Evolutionary conservation across 2,888 invertebrate species (phyloP), one percentile per base, ranked within the genome.

Genomic region (Dasypolia templi): DNA sequence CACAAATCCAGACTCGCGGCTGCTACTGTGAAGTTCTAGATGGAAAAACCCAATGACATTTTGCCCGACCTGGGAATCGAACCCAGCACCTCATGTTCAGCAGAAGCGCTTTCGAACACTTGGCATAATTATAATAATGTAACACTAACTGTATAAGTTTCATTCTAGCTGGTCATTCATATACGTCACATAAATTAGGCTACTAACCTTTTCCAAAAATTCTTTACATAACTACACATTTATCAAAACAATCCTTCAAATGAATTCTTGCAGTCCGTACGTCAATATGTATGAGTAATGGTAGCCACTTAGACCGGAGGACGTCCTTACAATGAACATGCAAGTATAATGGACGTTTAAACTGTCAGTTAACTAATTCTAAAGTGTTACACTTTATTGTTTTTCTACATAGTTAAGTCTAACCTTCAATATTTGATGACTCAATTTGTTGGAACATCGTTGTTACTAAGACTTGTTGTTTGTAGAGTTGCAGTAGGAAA

Each of bases 301-400:
- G n/a, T 26, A 19, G 0, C 49, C 58, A 70, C 39, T 83, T 64
- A 75, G 12, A 35, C 5, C 17, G n/a, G 69, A 69, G 63, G 72
- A 77, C 74, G 55, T 75, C 39, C 55, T 56, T 12, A 77, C 77
- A 77, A 80, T 72, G 69, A 64, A 55, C 63, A 49, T 68, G 55
- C 53, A 70, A 70, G 44, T 75, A 72, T 72, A 75, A 83, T 75
- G 74, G 69, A 6, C 46, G 32, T 70, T 62, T 42, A 46, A 75
- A 83, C 53, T 53, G 66, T 64, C 72, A 72, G 46, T 44, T 83
- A 59, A 75, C 42, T 42, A 7, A 22, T 62, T 72, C 14, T 65
- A 73, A 79, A 83, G n/a, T 70, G 66, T 67, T 51, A 72, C 58
- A 74, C 12, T 80, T 83, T 74, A 80, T 83, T 77, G 70, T 80